phyloP scores from a whole-genome alignment of 2,797 vertebrate species.

The Siniperca scherzeri region DNA sequence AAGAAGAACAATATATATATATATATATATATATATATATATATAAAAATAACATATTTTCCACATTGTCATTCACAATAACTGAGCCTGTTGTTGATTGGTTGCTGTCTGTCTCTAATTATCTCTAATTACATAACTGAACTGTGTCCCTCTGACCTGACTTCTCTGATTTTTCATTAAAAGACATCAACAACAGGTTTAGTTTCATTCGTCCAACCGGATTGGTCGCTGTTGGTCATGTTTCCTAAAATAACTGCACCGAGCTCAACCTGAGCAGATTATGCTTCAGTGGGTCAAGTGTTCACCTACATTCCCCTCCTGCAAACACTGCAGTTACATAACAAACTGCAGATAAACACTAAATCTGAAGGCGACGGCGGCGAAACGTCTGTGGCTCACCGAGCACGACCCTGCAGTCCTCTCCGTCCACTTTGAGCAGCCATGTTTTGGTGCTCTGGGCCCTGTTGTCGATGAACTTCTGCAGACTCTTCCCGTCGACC shows the following conservation, averaged over 20 bases:
- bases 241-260: constrained; percentile 37
- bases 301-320: constrained; percentile 6
- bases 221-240: not conserved
- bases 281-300: constrained; percentile 3
- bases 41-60: no score
- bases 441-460: constrained; percentile 92
- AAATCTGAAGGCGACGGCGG: no score
- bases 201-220: not conserved
- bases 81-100: no score
- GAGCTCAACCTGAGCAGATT: constrained; percentile 40
- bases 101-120: no score
- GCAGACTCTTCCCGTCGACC: constrained; percentile 92
- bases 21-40: no score
- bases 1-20: not conserved
- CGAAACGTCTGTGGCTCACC: constrained; percentile 81
- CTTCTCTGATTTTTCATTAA: no score
- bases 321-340: not conserved
- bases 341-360: no score
- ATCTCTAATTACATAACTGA: no score
- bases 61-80: not conserved
- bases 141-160: no score
- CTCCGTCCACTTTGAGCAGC: constrained; percentile 87
- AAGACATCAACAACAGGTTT: not conserved
- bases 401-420: constrained; percentile 90
- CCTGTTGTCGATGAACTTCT: constrained; percentile 90